Percentiles rank a stretch among this genome's conserved stretches.
Conservation (phyloP, 2,888 invertebrate species). For the Pomacea canaliculata region DNA sequence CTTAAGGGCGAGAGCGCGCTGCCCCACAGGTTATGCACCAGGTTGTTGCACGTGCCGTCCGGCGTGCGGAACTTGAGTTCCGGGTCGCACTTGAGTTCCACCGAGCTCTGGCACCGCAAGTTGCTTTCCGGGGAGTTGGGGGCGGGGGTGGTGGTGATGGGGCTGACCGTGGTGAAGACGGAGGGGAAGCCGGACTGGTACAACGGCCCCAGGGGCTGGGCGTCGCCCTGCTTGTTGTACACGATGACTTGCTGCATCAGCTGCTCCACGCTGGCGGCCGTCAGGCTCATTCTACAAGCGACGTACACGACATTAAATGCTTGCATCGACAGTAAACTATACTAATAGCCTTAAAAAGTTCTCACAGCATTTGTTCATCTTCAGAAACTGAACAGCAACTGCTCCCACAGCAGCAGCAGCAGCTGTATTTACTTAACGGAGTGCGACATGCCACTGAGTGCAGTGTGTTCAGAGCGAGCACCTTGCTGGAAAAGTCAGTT, state of each 20-base stretch:
- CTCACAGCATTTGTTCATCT: too few species aligned
- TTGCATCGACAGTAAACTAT: too few species aligned
- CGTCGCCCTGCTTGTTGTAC: slow-evolving; percentile 15
- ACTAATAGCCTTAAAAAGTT: too few species aligned
- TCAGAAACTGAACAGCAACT: too few species aligned
- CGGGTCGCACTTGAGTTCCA: slow-evolving; percentile 31
- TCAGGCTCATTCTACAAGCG: slow-evolving; percentile 3
- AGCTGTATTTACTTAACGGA: too few species aligned
- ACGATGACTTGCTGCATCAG: slow-evolving; percentile 6
- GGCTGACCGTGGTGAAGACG: slow-evolving; percentile 3
- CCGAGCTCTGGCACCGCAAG: slow-evolving; percentile 4
- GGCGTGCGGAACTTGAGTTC: slow-evolving; percentile 37
- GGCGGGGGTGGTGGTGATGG: neutral
- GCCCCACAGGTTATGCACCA: slow-evolving; percentile 39
- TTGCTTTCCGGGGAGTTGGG: neutral
- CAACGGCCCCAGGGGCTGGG: neutral
- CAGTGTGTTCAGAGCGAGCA: too few species aligned
- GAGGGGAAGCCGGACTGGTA: neutral
- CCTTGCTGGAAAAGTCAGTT: too few species aligned
- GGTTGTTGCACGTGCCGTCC: slow-evolving; percentile 49
- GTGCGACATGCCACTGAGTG: too few species aligned
- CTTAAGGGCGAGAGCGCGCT: slow-evolving; percentile 41
- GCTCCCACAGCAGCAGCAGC: too few species aligned
- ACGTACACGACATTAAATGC: too few species aligned
- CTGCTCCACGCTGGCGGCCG: neutral